Base-by-base conservation (phyloP, 1,140 invertebrate species). In the Muscidifurax raptorellus region DNA sequence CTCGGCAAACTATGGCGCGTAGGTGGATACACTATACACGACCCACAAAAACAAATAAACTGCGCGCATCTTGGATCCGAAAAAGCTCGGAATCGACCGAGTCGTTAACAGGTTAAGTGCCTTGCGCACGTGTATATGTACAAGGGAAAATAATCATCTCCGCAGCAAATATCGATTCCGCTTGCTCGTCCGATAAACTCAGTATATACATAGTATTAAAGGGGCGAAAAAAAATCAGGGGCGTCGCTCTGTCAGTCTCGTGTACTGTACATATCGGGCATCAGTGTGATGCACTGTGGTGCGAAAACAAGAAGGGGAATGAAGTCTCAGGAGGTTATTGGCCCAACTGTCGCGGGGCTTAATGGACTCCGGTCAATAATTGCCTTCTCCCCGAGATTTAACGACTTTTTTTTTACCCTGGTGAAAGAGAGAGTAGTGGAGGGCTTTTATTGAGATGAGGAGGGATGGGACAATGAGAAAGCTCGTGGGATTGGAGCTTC, bases 331-430 rank as follows among this genome's bases (percentile, higher is more conserved):
- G 74, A 76, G 74, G 40, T 76, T 76, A 27, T 47, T 47, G 74
- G 74, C 32, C 74, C 25, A 44, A 76, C 52, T 76, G 40, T 40
- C 71, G 30, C 71, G 13, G 32, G 12, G 3, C 25, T 76, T 47
- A 76, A 76, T 47, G 74, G 72, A 10, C 32, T 32, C 28, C 27
- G 52, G 28, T 78, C 76, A 64, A 78, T 78, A 78, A 78, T 64
- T 78, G 15, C 27, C 27, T 27, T 25, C 25, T 32, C 40, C 25
- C 30, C 5, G 25, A 76, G 74, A 47, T 52, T 47, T 47, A 47
- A 47, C 40, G 74, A 76, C 36, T 76, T 52, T 44, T 74, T 27
- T 76, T 13, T 52, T 25, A n/a, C 25, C 44, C n/a, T 47, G 10
- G 9, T 27, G 25, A 47, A 6, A 76, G 44, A n/a, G 18, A 40